These are phyloP conservation scores for Caenorhabditis brenneri DNA, from an alignment of 1,140 invertebrate species.

Conservation along the genomic window DNA sequence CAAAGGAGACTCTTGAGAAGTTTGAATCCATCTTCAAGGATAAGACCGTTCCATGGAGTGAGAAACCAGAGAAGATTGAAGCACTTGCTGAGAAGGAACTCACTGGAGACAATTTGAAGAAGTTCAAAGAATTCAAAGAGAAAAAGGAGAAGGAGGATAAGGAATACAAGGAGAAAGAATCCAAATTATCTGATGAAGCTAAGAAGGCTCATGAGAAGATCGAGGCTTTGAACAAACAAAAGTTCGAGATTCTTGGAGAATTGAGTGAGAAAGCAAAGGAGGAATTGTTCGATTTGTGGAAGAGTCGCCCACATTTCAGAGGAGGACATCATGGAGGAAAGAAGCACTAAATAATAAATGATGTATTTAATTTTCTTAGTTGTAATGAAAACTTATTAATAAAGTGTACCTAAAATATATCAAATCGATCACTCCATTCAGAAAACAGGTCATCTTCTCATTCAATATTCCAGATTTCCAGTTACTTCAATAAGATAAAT, in stretches of 20 bases:
- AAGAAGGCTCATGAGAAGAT: conserved; percentile 49
- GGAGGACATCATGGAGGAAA: conserved; percentile 26
- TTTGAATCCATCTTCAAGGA: conserved; percentile 44
- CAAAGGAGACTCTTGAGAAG: conserved; percentile 22
- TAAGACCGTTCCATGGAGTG: conserved; percentile 8
- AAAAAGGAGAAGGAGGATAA: conserved; percentile 29
- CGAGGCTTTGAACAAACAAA: conserved; percentile 43
- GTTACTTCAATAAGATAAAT: too few relatives aligned
- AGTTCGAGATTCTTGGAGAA: conserved; percentile 28
- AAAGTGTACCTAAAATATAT: too few relatives aligned
- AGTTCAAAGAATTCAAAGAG: conserved; percentile 48
- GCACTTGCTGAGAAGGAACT: conserved; percentile 49
- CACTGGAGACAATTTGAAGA: conserved; percentile 37
- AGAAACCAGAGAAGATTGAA: conserved; percentile 47
- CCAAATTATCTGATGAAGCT: conserved; percentile 46
- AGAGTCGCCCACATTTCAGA: conserved; percentile 25
- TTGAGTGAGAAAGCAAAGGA: conserved; percentile 27
- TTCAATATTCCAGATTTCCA: too few relatives aligned
- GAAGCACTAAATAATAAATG: background rate
- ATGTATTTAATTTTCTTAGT: too few relatives aligned
- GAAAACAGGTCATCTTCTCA: too few relatives aligned
- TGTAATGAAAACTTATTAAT: too few relatives aligned
- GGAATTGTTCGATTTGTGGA: conserved; percentile 47
- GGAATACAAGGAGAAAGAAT: conserved; percentile 41
- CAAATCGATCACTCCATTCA: too few relatives aligned